Base-by-base conservation (phyloP, 2,888 invertebrate genomes). In the Amblyjoppa proteus region DNA sequence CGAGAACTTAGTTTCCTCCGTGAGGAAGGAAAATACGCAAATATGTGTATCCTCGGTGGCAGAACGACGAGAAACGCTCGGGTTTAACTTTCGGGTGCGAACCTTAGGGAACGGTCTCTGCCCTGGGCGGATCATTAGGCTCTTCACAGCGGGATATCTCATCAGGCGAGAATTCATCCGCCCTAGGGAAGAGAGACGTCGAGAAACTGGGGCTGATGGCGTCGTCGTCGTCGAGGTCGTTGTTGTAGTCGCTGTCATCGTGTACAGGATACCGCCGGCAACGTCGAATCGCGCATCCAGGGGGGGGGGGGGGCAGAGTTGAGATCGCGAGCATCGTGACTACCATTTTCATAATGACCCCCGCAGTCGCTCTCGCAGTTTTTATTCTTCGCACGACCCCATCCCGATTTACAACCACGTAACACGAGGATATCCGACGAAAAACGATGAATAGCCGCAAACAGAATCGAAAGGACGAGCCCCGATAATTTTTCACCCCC, bases 401-500 rank as follows among this genome's bases (percentile, higher is more conserved):
- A 64, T 64, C 34, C 31, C 16, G 34, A 28, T 64, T 64, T n/a
- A 64, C 16, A 28, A 64, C n/a, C 31, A 7, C 61, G 34, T 64
- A 64, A 34, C 16, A 34, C 16, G 20, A 53, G 53, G 9, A 53
- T 53, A n/a, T 53, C 45, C 53, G 53, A 53, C 53, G 6, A n/a
- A 20, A 20, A 53, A 20, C 53, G 51, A 53, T n/a, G n/a, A n/a
- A 53, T 53, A 3, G 4, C 13, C n/a, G 51, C 51, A 20, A 34
- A 28, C 6, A 31, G 61, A 64, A 61, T 31, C 16, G 16, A 61
- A 31, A 61, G 28, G 3, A 61, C 61, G 31, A 6, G 61, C 28
- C 16, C 28, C 31, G 31, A 85, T 87, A 81, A 88, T 85, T 84
- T 87, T 87, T 88, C 83, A 87, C 79, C 58, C 76, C 28, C 58